Evolutionary conservation across 1,140 invertebrate species (phyloP).

Genomic region (Euura lappo): DNA sequence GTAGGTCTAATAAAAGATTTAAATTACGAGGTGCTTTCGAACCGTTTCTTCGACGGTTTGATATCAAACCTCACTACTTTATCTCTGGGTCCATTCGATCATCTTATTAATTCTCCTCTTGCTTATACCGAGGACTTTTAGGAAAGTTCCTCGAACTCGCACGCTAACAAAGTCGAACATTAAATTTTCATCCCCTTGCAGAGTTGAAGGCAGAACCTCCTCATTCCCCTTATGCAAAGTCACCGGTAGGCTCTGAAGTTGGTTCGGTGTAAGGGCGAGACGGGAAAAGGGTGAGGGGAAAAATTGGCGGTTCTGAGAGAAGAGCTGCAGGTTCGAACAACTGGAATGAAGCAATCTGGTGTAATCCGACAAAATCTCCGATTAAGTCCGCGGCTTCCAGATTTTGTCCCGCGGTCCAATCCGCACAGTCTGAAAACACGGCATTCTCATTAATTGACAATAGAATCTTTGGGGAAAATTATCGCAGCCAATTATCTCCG

Average conservation of each 20-base stretch:
- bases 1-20: no score
- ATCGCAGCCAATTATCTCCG: background rate
- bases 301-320: background rate
- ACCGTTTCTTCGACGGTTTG: no score
- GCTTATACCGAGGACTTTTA: background rate
- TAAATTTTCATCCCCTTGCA: background rate
- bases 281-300: background rate
- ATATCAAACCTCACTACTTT: no score
- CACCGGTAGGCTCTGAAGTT: background rate
- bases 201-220: background rate
- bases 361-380: background rate
- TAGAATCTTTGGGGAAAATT: background rate
- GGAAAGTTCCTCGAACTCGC: background rate
- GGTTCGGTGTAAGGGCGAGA: background rate
- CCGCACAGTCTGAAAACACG: background rate
- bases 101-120: background rate
- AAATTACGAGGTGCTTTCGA: no score
- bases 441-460: background rate
- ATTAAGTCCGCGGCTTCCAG: background rate
- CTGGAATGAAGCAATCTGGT: background rate
- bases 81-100: no score
- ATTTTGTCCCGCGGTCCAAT: background rate
- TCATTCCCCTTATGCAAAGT: background rate
- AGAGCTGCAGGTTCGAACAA: background rate
- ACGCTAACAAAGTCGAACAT: conserved; percentile 1